Base-by-base conservation (phyloP, 2,888 invertebrate species). In the Sclerodermus sp. region DNA sequence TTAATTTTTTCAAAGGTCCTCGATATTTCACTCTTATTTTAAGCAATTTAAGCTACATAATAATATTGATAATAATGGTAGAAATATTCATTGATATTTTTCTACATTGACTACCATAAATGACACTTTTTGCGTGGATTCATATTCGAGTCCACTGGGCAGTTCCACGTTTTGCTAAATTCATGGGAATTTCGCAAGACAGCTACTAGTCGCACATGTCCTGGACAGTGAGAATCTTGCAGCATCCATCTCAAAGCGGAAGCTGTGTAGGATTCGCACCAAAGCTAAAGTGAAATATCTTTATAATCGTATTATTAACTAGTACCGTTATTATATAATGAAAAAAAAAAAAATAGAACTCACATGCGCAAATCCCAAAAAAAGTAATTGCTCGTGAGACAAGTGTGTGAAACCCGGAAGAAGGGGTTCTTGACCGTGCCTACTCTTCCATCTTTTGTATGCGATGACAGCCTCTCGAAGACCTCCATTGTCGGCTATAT, bases 401-500 rank as follows among this genome's bases (percentile, higher is more conserved):
- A 85, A 85, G 17, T 84, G 74, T 62, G 89, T 87, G 64, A 93
- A 85, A 1, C 92, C 91, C 0, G 91, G 90, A 48, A 92, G 79
- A 50, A 82, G 79, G 0, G 79, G 77, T 67, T 92, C 91, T 0
- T 79, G 79, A 0, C 87, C 87, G 64, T 81, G 74, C 49, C 80
- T 79, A 39, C 77, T 71, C 42, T 83, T 78, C 68, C 85, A 88
- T 45, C 82, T 81, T 52, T 82, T 81, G 61, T 91, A 86, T 0
- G 90, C 91, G 36, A 82, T 78, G 31, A 84, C 83, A 0, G 91
- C 89, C 72, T 90, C 89, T 43, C 87, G 83, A 42, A 92, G 79
- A 0, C 91, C 92, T 0, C 91, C 91, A 67, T 91, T 91, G 70
- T 92, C 91, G 0, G 91, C 91, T 54, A 92, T 87, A 65, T 92